Base-by-base conservation (phyloP, 2,113 vertebrate species). In the Dasyprocta punctata region DNA sequence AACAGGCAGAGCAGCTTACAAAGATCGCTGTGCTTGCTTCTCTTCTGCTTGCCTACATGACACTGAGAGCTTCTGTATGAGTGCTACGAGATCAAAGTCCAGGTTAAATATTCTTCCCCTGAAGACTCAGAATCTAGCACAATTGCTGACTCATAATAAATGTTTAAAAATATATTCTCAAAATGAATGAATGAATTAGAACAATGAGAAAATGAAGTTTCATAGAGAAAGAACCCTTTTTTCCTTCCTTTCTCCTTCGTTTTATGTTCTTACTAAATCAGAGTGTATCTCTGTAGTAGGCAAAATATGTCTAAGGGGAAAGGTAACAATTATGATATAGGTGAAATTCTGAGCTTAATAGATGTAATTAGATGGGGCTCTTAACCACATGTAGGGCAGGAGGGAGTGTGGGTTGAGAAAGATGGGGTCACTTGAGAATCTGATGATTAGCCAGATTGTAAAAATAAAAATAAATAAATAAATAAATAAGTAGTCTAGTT, bases 181-280 rank as follows among this genome's bases (percentile, higher is more conserved):
- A 82, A 71, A 38, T 63, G 52, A 94, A 44, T 61, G 73, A 91
- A 36, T 38, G 56, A 67, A 77, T 69, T 47, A 73, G n/a, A 94
- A 49, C 13, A 52, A 56, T 22, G 24, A 86, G 28, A 94, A 86
- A 63, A 52, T 73, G 38, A 95, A 84, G 33, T 41, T 52, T 71
- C 41, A 19, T 4, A 89, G 36, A 86, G 19, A 47, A 56, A 24
- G 16, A 10, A 4, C 49, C 28, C 30, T 41, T 19, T 10, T 10
- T 52, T 52, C 52, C 52, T 52, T 52, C 47, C 47, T 49, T 49
- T 8, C n/a, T 49, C 14, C 3, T 5, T 26, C 82, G 14, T 44
- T 38, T 5, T 16, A 14, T 33, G 26, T 36, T 41, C 49, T 78
- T 16, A 20, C 14, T 96, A 8, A 61, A 30, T 36, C 60, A 28